Evolutionary conservation across 2,888 invertebrate species (phyloP).

Genomic region (Auanema freiburgensis): DNA sequence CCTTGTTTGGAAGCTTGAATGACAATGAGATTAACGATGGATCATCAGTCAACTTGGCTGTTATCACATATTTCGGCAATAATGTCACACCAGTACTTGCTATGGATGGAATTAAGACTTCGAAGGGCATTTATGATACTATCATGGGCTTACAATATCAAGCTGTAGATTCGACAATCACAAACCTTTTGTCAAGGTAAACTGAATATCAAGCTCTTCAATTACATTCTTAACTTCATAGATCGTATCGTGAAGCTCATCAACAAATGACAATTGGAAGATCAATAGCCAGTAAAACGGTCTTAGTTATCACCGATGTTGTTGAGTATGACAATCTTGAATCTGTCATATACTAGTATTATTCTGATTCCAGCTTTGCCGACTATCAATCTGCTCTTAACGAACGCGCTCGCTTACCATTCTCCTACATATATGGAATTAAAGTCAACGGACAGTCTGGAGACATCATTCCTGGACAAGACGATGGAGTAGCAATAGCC

Average conservation of each 20-base stretch:
- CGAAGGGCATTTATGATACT: not conserved
- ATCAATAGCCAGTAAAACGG: conserved; percentile 27
- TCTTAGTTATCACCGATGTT: conserved; percentile 30
- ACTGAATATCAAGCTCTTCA: not conserved
- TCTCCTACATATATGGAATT: conserved; percentile 17
- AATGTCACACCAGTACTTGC: conserved; percentile 2
- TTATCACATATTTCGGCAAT: conserved; percentile 14
- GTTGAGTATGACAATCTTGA: conserved; percentile 26
- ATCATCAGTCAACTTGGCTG: conserved; percentile 11
- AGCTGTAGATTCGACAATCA: not conserved
- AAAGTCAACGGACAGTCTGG: not conserved
- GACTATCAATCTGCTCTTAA: conserved; percentile 10
- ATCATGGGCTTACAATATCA: not conserved
- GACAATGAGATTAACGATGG: not conserved
- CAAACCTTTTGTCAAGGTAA: conserved; percentile 15
- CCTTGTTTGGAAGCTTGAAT: conserved; percentile 7
- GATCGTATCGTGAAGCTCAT: conserved; percentile 32
- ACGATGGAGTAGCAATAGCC: conserved; percentile 7
- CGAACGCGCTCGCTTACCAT: not conserved
- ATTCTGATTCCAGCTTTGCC: conserved; percentile 2
- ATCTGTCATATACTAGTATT: too few species aligned
- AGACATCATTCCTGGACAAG: conserved; percentile 9
- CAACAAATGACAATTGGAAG: conserved; percentile 24
- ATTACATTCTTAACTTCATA: conserved; percentile 11
- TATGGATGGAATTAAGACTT: not conserved